Conservation (phyloP, 2,113 vertebrate genomes). For the Sturnus vulgaris region DNA sequence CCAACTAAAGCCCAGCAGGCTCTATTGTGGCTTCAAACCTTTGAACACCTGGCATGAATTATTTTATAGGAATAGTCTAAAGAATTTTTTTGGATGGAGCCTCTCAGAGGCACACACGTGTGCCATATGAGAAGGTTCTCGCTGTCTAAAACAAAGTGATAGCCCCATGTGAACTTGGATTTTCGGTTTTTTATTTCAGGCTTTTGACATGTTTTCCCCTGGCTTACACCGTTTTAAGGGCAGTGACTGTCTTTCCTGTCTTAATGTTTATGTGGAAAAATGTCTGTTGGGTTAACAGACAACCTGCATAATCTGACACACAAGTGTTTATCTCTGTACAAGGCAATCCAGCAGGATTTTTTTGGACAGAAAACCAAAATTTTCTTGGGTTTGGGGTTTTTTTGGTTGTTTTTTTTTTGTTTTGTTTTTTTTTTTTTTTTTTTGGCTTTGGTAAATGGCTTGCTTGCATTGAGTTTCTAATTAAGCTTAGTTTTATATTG, state of each 20-base stretch:
- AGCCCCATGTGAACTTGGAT: neutral
- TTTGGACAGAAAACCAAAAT: fast-evolving
- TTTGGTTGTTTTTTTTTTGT: no score
- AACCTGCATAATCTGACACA: neutral
- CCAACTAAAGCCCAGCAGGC: neutral
- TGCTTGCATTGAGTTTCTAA: neutral
- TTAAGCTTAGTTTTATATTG: neutral
- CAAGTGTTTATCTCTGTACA: neutral
- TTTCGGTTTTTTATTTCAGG: neutral
- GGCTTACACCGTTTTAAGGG: neutral
- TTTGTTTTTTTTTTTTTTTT: neutral
- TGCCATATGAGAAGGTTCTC: neutral
- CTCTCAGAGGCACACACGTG: neutral
- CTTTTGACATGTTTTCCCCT: neutral
- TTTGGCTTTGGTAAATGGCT: neutral
- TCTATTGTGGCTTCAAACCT: neutral
- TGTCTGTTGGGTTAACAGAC: neutral
- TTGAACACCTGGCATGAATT: neutral
- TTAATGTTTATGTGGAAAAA: neutral
- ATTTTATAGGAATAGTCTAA: neutral
- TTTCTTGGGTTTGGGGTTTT: fast-evolving
- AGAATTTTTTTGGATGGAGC: neutral
- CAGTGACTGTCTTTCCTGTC: neutral
- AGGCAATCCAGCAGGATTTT: neutral
- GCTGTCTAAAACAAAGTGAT: neutral